phyloP scores from a whole-genome alignment of 2,797 vertebrate genomes.

The Gymnoscopelus braueri region DNA sequence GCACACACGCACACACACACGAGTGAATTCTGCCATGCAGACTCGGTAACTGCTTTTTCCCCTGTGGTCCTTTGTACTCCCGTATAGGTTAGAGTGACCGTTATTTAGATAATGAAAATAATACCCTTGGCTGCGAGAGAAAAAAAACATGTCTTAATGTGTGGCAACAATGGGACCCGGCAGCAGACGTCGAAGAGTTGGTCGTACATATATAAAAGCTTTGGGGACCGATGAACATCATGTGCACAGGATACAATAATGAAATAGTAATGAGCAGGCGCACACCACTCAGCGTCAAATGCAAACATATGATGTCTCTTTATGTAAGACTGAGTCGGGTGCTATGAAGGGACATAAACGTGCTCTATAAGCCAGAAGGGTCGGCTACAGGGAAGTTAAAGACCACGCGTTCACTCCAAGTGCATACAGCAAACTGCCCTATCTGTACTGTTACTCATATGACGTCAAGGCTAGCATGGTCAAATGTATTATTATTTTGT shows the following conservation, averaged over 20 bases:
- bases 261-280: slow-evolving; percentile 22
- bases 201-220: neutral
- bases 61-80: neutral
- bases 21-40: slow-evolving; percentile 33
- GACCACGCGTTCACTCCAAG: neutral
- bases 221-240: neutral
- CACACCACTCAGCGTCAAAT: slow-evolving; percentile 18
- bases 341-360: neutral
- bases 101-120: slow-evolving; percentile 5
- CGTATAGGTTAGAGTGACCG: slow-evolving; percentile 1
- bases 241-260: slow-evolving; percentile 5
- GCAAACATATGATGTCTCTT: slow-evolving; percentile 18
- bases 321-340: neutral
- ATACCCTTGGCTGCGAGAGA: neutral
- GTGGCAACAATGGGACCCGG: neutral
- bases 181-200: slow-evolving; percentile 1
- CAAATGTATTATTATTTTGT: no score
- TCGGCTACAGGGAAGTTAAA: neutral
- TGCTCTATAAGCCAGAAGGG: neutral
- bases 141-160: slow-evolving; percentile 9
- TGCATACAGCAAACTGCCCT: neutral
- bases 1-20: slow-evolving; percentile 36
- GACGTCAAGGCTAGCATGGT: no score
- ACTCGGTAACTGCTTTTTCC: slow-evolving; percentile 5
- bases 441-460: neutral